Evolutionary conservation across 2,888 invertebrate species (phyloP), one percentile per base, ranked within the genome.

Genomic region (Phrixothrix hirtus): DNA sequence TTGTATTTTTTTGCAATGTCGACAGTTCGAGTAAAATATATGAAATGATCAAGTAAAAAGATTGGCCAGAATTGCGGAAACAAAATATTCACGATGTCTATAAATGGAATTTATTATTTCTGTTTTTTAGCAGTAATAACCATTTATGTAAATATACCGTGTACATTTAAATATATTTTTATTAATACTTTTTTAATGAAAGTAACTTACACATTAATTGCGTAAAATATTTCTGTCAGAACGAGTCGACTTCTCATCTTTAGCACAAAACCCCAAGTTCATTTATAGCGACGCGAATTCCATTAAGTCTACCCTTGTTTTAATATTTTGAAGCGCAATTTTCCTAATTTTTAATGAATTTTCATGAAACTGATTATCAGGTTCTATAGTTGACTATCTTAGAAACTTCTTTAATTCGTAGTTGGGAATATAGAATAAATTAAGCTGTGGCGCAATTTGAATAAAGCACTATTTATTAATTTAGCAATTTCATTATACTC

Each of bases 301-400:
- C 46, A 46, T 46, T 46, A 46, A 46, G 31, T 31, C 38, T 37
- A 14, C 31, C 46, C 38, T 31, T 37, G 46, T 31, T 31, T 46
- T 46, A 38, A 31, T 46, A 46, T 37, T 46, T 46, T 46, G 46
- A 46, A 31, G 31, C 32, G 46, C 30, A 36, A 38, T 38, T 46
- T 46, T 38, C 38, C 29, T 38, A 37, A 46, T 38, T 46, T 36
- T 46, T 46, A 46, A 46, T 46, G 46, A 46, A 46, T 46, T 46
- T 46, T 46, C 38, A 46, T 46, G 46, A 38, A 46, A 46, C n/a
- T n/a, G n/a, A n/a, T n/a, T n/a, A n/a, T 21, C 3, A 21, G 21
- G n/a, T n/a, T 21, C 3, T 21, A 7, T 21, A 21, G 3, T 21
- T 7, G 21, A 21, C 21, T 21, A 21, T 21, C 21, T 21, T 21